These are phyloP conservation scores for Trematocara unimaculatum DNA, from an alignment of 2,113 vertebrate species.

Conservation along the genomic window DNA sequence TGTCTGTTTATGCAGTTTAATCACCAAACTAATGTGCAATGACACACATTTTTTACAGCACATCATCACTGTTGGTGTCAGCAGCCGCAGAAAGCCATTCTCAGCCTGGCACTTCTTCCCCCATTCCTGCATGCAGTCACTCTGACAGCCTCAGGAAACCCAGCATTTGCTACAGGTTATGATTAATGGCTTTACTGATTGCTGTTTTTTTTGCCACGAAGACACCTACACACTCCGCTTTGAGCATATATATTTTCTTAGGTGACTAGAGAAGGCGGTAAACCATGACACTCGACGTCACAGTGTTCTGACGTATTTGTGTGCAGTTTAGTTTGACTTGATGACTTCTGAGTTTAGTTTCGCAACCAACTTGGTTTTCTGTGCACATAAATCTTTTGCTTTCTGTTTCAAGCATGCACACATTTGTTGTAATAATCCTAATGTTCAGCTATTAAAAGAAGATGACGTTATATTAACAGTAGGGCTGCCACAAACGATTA, in stretches of 20 bases:
- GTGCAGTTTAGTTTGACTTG: background rate
- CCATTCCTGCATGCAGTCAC: constrained; percentile 10
- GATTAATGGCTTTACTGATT: constrained; percentile 65
- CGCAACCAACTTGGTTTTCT: background rate
- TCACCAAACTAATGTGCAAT: constrained; percentile 39
- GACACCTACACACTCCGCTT: constrained; percentile 35
- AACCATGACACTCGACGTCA: background rate
- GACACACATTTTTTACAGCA: constrained; percentile 44
- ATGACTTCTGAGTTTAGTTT: background rate
- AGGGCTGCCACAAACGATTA: too few species aligned
- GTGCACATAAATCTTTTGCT: background rate
- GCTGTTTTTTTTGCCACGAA: constrained; percentile 37
- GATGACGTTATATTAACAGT: background rate
- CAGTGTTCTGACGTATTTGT: background rate
- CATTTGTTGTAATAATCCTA: background rate
- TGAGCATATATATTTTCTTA: constrained; percentile 26
- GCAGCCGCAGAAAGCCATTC: constrained; percentile 37
- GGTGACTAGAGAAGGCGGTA: background rate
- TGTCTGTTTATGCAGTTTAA: constrained; percentile 55
- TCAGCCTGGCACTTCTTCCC: constrained; percentile 20
- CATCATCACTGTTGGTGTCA: constrained; percentile 20
- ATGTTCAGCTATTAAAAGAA: background rate
- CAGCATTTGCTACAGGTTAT: constrained; percentile 40
- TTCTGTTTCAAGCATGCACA: background rate
- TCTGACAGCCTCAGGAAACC: constrained; percentile 37